A percentile compares a stretch with the other conserved stretches of the same genome.
phyloP scores from a whole-genome alignment of 2,888 invertebrate genomes.

The Escarpia spicata region DNA sequence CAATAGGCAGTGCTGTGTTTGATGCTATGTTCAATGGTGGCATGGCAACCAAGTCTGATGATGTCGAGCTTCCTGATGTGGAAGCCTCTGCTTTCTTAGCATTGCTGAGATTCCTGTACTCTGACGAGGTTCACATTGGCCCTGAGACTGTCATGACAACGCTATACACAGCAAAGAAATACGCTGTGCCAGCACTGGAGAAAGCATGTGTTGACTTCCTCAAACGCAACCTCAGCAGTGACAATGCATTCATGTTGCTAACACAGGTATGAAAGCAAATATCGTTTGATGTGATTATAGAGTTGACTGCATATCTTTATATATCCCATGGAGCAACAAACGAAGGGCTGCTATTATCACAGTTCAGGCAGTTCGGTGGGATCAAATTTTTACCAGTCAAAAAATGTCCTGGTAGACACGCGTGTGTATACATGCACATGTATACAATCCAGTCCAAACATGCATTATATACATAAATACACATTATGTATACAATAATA shows the following conservation, averaged over 20 bases:
- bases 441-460: too few species aligned
- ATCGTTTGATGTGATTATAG: not conserved
- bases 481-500: too few species aligned
- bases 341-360: too few species aligned
- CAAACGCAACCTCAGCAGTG: conserved; percentile 78
- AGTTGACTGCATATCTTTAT: too few species aligned
- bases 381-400: too few species aligned
- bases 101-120: conserved; percentile 75
- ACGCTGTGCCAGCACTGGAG: conserved; percentile 84
- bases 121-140: conserved; percentile 84
- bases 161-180: conserved; percentile 86
- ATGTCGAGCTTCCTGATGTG: conserved; percentile 84
- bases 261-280: conserved; percentile 65
- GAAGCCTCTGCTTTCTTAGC: conserved; percentile 84
- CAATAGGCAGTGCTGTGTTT: conserved; percentile 85
- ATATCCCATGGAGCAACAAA: too few species aligned
- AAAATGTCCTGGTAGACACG: too few species aligned
- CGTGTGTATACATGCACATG: too few species aligned
- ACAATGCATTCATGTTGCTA: conserved; percentile 84
- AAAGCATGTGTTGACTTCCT: conserved; percentile 84
- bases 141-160: conserved; percentile 89
- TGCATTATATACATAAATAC: too few species aligned
- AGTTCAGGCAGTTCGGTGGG: too few species aligned
- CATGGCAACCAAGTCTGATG: conserved; percentile 63
- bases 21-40: conserved; percentile 85